These are phyloP conservation scores for Ploceus nigricollis DNA, from an alignment of 2,113 vertebrate species.

Conservation along the genomic window DNA sequence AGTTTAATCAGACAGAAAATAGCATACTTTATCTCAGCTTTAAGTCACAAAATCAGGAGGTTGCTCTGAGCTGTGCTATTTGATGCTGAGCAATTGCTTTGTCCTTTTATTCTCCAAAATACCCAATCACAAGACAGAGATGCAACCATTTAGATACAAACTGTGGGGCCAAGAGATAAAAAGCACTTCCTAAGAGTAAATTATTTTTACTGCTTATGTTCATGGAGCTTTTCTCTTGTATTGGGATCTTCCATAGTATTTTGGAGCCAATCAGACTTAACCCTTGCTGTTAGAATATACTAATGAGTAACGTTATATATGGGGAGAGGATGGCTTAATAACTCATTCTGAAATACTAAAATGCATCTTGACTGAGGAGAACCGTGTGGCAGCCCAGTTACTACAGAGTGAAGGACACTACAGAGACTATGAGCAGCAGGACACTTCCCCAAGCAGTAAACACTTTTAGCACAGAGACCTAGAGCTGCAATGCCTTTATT, in stretches of 20 bases:
- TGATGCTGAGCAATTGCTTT: neutral
- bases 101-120: neutral
- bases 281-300: neutral
- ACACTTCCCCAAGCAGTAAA: neutral
- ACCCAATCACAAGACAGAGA: neutral
- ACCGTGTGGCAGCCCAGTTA: neutral
- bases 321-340: neutral
- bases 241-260: neutral
- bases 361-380: neutral
- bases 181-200: neutral
- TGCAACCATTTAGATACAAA: neutral
- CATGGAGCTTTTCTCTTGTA: neutral
- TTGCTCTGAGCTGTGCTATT: neutral
- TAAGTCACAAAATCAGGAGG: neutral
- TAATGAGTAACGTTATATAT: neutral
- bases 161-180: neutral
- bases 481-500: neutral
- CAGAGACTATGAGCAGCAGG: neutral
- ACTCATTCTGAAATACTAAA: neutral
- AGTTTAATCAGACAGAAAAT: neutral
- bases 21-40: neutral
- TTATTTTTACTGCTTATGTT: neutral
- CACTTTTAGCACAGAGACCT: neutral
- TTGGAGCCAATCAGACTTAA: neutral
- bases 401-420: neutral